A percentile compares a stretch with the other conserved stretches of the same genome.
Conservation (phyloP, 1,140 invertebrate genomes). For the Drosophila lacertosa region DNA sequence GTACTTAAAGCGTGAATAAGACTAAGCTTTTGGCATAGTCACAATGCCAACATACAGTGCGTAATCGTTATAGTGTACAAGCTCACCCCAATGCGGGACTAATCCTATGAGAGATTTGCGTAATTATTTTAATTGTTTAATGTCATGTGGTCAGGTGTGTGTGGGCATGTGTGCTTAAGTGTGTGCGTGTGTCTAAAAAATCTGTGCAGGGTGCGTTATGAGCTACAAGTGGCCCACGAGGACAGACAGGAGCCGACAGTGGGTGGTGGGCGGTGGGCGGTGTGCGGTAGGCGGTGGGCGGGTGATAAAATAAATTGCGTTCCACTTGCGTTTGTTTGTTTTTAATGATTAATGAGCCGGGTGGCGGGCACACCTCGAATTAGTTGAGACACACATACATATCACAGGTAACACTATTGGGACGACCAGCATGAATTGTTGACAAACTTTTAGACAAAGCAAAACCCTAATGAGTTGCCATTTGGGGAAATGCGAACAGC, state of each 20-base stretch:
- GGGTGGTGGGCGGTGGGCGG: background rate
- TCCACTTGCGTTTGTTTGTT: constrained; percentile 61
- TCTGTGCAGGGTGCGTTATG: constrained; percentile 48
- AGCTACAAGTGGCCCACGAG: constrained; percentile 37
- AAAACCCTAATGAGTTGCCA: constrained; percentile 63
- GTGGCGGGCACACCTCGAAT: constrained; percentile 29
- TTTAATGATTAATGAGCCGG: constrained; percentile 75
- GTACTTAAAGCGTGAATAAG: background rate
- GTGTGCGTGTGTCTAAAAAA: constrained; percentile 39
- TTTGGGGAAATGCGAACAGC: constrained; percentile 34
- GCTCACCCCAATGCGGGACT: constrained; percentile 54
- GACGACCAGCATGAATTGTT: constrained; percentile 64
- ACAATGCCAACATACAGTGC: constrained; percentile 1
- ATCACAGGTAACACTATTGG: too few relatives aligned
- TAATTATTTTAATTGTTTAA: constrained; percentile 84
- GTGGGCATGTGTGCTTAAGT: constrained; percentile 20
- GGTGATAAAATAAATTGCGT: constrained; percentile 71
- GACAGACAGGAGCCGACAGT: too few relatives aligned
- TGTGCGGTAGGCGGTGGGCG: constrained; percentile 20
- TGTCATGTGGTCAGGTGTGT: constrained; percentile 76
- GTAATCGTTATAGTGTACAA: constrained; percentile 13
- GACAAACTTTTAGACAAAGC: constrained; percentile 47
- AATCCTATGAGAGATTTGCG: constrained; percentile 74
- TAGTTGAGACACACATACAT: too few relatives aligned
- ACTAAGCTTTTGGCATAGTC: background rate